These are phyloP conservation scores for Formicarius rufipectus DNA, from an alignment of 2,113 vertebrate genomes.

Conservation along the genomic window DNA sequence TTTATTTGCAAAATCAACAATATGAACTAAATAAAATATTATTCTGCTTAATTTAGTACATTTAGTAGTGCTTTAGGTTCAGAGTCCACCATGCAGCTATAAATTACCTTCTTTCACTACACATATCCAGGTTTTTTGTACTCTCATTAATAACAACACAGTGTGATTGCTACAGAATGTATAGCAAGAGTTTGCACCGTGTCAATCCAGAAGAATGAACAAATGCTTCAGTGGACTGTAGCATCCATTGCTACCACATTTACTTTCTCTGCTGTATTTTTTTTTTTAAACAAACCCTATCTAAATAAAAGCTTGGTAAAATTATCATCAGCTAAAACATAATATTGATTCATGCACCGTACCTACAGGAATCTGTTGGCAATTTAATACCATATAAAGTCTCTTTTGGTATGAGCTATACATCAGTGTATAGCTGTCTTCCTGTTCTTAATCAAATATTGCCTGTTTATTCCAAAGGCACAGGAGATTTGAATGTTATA, in stretches of 20 bases:
- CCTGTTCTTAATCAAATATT: conserved; percentile 51
- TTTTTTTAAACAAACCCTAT: neutral
- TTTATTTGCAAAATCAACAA: conserved; percentile 51
- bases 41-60: conserved; percentile 35
- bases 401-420: conserved; percentile 12
- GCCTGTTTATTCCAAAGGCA: conserved; percentile 62
- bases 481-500: conserved; percentile 47
- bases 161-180: neutral
- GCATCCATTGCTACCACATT: neutral
- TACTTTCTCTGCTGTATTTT: neutral
- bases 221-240: neutral
- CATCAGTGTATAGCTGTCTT: neutral
- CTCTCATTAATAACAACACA: neutral
- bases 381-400: conserved; percentile 12
- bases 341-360: neutral
- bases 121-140: neutral
- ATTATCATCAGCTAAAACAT: neutral
- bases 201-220: conserved; percentile 22
- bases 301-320: neutral
- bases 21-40: conserved; percentile 27
- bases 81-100: neutral
- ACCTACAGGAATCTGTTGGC: neutral
- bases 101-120: neutral
- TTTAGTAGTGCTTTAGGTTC: neutral
- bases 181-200: neutral